Base-by-base conservation (phyloP, 2,113 vertebrate species). In the Plotosus lineatus region DNA sequence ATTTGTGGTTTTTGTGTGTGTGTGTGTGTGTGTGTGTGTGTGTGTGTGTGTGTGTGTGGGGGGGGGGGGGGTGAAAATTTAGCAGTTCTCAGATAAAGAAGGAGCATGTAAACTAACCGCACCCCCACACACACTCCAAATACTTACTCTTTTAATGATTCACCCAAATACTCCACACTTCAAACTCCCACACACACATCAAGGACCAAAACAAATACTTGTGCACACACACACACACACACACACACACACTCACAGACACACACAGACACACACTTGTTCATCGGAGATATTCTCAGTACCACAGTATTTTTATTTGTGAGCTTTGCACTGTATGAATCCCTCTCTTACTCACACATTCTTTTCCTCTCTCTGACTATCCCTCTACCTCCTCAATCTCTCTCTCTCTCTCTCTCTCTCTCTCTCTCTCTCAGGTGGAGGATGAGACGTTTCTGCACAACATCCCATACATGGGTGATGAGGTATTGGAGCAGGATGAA, bases 391-490 rank as follows among this genome's bases (percentile, higher is more conserved):
- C n/a, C 36, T 46, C 6, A 60, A 1, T 23, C 17, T 38, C 50
- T 74, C 50, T 38, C 8, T 38, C 28, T 26, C 17, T 33, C 48
- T 33, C 17, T 73, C 46, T 73, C 3, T 51, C 28, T 51, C 28
- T 73, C 6, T 55, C 12, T 86, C 11, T 83, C 77, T 87, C 58
- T 63, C 85, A 99, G 98, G 98, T 99, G 86, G 98, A 99, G 86
- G 98, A 99, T 85, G 98, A 99, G 88, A 99, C 97, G 0, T 96
- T 99, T 86, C 90, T 99, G 80, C 98, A 98, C 89, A 99, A 99
- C 90, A 99, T 99, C 86, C 98, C 98, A 0, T 99, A 99, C 88
- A 99, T 99, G 98, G 98, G 98, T 0, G 98, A 99, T 0, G 96
- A 97, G 86, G 97, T 97, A 55, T 95, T 99, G 84, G 98, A 98